phyloP scores from a whole-genome alignment of 2,888 invertebrate species.

The Pedicia rivosa region DNA sequence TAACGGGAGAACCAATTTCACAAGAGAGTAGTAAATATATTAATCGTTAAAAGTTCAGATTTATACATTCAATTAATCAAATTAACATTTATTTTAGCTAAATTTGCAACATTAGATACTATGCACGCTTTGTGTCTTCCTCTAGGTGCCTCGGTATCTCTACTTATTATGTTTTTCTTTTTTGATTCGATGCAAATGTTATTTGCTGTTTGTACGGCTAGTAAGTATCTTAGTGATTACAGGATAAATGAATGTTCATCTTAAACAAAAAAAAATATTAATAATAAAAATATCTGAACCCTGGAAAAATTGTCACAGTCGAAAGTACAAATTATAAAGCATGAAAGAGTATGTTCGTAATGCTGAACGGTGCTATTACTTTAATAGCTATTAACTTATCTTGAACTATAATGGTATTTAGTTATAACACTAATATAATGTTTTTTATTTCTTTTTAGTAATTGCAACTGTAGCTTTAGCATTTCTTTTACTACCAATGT shows the following conservation, averaged over 20 bases:
- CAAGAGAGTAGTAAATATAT: conserved; percentile 34
- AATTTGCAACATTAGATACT: conserved; percentile 87
- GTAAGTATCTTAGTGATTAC: too few relatives aligned
- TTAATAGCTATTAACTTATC: too few relatives aligned
- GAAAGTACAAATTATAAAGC: too few relatives aligned
- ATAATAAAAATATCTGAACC: too few relatives aligned
- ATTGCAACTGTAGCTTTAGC: conserved; percentile 94
- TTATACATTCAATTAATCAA: conserved; percentile 3
- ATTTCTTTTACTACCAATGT: conserved; percentile 90
- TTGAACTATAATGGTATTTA: background rate
- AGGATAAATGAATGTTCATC: too few relatives aligned
- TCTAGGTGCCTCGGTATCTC: conserved; percentile 85
- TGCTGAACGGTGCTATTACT: too few relatives aligned
- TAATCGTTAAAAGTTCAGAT: background rate
- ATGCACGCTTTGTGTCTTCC: conserved; percentile 96
- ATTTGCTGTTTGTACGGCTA: conserved; percentile 92
- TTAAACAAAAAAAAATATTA: too few relatives aligned
- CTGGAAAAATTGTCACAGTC: too few relatives aligned
- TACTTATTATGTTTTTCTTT: conserved; percentile 97
- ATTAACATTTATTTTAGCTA: conserved; percentile 25
- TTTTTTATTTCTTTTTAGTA: conserved; percentile 38
- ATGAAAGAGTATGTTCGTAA: too few relatives aligned
- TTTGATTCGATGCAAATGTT: conserved; percentile 97
- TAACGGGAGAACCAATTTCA: conserved; percentile 29
- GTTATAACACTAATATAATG: background rate